Conservation (phyloP, 2,113 vertebrate genomes). For the Carlito syrichta region DNA sequence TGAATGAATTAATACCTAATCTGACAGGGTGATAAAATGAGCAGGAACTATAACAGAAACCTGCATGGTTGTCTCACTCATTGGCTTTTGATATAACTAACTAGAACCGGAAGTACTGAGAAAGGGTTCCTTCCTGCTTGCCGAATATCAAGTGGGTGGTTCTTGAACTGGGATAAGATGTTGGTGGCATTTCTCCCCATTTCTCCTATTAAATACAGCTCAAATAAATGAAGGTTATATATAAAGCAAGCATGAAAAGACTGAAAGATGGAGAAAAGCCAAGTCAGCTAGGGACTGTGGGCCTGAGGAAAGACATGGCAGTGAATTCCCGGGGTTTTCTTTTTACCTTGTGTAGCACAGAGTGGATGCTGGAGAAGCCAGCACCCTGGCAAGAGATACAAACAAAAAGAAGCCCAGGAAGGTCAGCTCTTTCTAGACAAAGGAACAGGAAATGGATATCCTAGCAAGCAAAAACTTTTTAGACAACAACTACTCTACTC, state of each 20-base stretch:
- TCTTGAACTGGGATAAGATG: neutral
- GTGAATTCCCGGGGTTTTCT: neutral
- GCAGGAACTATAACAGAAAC: neutral
- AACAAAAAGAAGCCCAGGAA: neutral
- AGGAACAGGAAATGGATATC: neutral
- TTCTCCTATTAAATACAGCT: neutral
- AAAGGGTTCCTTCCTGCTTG: neutral
- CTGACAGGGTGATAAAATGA: neutral
- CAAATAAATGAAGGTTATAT: neutral
- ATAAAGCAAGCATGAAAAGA: neutral
- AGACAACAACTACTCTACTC: neutral
- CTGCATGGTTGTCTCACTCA: neutral
- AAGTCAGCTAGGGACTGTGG: neutral
- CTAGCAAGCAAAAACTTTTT: neutral
- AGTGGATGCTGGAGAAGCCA: neutral
- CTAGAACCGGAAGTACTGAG: neutral
- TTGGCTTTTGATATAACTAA: neutral
- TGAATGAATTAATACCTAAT: neutral
- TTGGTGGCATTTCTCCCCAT: neutral
- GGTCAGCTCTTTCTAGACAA: neutral
- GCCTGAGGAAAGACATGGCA: neutral
- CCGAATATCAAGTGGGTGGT: neutral
- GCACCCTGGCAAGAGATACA: neutral
- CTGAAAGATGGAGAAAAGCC: neutral
- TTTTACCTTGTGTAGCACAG: neutral